These are phyloP conservation scores for Pampus argenteus DNA, from an alignment of 2,797 vertebrate genomes.

Conservation along the genomic window DNA sequence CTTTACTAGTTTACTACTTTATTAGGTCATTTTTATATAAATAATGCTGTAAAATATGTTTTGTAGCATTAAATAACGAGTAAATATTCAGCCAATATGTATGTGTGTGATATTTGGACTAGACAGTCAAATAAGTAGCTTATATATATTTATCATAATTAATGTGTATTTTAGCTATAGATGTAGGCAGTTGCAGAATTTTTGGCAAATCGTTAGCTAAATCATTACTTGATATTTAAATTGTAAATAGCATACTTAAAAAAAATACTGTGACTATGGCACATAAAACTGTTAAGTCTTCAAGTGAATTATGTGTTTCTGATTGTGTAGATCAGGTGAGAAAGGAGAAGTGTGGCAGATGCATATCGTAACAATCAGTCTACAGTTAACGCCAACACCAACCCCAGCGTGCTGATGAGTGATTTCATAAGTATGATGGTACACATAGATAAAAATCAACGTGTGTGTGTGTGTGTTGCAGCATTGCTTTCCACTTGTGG, in stretches of 20 bases:
- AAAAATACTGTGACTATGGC: too few relatives aligned
- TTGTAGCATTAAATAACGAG: neutral
- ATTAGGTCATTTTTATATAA: neutral
- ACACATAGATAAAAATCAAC: neutral
- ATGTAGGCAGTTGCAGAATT: neutral
- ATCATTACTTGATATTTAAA: neutral
- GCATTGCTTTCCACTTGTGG: too few relatives aligned
- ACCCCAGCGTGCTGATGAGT: too few relatives aligned
- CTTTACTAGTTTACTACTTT: too few relatives aligned
- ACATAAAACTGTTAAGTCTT: neutral
- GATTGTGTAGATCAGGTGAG: neutral
- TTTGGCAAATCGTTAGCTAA: neutral
- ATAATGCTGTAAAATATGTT: neutral
- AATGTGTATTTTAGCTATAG: neutral
- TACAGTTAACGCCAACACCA: neutral
- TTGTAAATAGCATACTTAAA: neutral
- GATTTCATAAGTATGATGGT: too few relatives aligned
- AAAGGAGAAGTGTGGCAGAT: slow-evolving; percentile 4
- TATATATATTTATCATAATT: neutral
- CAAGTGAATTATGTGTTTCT: neutral
- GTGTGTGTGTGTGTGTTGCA: neutral
- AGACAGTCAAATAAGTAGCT: neutral
- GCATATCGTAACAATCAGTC: neutral
- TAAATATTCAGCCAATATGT: neutral
- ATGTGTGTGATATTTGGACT: neutral